Percentiles rank a stretch among this genome's conserved stretches.
Evolutionary conservation across 2,888 invertebrate species (phyloP).

Genomic region (Lasioglossum zephyrum): DNA sequence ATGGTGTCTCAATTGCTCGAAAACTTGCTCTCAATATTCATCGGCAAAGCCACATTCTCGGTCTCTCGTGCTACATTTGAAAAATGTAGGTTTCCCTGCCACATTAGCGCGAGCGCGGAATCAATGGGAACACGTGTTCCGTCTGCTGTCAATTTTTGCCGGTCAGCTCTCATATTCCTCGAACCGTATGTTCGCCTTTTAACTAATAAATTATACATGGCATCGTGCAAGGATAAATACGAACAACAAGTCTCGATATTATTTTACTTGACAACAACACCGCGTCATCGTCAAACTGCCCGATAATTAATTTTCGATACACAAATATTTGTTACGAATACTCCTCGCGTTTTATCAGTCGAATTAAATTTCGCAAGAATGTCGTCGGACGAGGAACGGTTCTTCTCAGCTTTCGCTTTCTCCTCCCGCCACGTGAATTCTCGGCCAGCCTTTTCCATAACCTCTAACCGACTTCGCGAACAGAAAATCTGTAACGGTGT

Average conservation of each 20-base stretch:
- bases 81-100: background rate
- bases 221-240: too few relatives aligned
- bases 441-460: slow-evolving; percentile 25
- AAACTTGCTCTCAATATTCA: background rate
- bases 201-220: background rate
- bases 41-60: background rate
- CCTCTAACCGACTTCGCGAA: slow-evolving; percentile 23
- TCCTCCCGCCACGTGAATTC: slow-evolving; percentile 50
- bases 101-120: background rate
- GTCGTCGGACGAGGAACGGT: background rate
- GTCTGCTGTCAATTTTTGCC: slow-evolving; percentile 6
- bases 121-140: background rate
- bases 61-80: background rate
- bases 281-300: background rate
- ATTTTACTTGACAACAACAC: background rate
- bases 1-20: background rate
- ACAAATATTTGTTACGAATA: background rate
- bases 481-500: background rate
- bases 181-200: background rate
- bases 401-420: slow-evolving; percentile 48
- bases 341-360: background rate
- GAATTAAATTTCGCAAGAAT: slow-evolving; percentile 24
- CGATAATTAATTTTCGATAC: background rate
- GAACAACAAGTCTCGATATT: background rate
- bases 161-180: background rate